Evolutionary conservation across 2,113 vertebrate species (phyloP).

Genomic region (Sorex araneus): DNA sequence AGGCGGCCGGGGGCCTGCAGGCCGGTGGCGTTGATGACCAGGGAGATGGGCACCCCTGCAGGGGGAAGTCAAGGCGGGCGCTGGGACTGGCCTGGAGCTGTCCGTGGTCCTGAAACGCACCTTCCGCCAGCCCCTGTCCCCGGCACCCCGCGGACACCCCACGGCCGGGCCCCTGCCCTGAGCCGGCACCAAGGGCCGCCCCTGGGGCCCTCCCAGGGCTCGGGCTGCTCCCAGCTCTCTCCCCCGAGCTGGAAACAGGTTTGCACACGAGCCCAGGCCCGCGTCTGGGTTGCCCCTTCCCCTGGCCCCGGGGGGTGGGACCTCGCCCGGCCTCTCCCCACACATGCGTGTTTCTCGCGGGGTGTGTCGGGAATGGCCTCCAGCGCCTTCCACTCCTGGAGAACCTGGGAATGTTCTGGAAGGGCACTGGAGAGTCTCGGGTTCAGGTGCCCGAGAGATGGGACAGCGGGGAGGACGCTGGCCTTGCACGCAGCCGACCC

Average conservation of each 20-base stretch:
- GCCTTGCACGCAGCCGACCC: too few relatives aligned
- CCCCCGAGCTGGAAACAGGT: neutral
- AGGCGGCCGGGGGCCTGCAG: slow-evolving; percentile 91
- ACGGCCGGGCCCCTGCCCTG: too few relatives aligned
- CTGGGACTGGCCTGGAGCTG: slow-evolving; percentile 22
- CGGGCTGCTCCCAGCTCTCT: rapidly evolving
- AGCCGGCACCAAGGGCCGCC: too few relatives aligned
- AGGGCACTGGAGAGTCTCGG: neutral
- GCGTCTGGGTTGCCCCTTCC: neutral
- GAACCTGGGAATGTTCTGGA: neutral
- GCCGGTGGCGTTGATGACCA: slow-evolving; percentile 93
- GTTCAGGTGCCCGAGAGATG: too few relatives aligned
- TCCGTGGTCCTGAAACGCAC: slow-evolving; percentile 80
- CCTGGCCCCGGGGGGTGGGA: neutral
- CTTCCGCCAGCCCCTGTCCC: rapidly evolving
- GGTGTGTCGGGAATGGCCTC: neutral
- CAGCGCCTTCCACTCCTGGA: neutral
- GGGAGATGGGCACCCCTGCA: slow-evolving; percentile 93
- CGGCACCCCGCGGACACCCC: neutral
- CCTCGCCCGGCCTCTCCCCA: neutral
- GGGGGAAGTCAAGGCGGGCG: neutral
- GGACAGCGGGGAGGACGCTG: too few relatives aligned
- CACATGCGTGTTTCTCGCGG: neutral
- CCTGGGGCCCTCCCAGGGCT: too few relatives aligned
- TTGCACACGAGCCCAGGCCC: neutral